phyloP scores from a whole-genome alignment of 2,113 vertebrate genomes.

The Aplodontia rufa region DNA sequence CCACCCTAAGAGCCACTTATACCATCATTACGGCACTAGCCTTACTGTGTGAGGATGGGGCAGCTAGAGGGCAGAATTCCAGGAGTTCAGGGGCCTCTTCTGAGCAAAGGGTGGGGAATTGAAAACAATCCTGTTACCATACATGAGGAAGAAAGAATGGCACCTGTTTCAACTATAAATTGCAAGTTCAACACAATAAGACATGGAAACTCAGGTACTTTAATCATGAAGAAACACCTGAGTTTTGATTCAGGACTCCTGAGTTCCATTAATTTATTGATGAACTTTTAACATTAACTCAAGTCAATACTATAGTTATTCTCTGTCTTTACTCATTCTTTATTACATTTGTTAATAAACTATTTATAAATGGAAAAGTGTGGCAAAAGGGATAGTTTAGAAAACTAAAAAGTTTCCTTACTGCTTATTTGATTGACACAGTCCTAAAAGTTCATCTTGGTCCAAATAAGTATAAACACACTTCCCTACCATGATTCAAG shows the following conservation, averaged over 20 bases:
- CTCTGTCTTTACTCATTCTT: background rate
- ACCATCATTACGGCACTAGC: background rate
- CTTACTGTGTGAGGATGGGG: background rate
- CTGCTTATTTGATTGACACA: background rate
- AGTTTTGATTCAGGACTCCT: background rate
- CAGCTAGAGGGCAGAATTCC: background rate
- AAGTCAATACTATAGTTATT: background rate
- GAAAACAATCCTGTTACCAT: background rate
- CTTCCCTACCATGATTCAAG: background rate
- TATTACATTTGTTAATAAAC: background rate
- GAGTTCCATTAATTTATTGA: background rate
- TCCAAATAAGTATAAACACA: background rate
- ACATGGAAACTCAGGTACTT: background rate
- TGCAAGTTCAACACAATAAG: background rate
- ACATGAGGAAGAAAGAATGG: background rate
- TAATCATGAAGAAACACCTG: background rate
- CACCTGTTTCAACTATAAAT: background rate
- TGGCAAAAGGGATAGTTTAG: background rate
- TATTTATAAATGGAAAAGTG: background rate
- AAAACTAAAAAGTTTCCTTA: background rate
- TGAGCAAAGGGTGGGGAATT: background rate
- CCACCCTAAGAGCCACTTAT: background rate
- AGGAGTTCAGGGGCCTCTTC: background rate
- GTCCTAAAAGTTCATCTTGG: background rate
- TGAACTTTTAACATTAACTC: background rate